A percentile compares a stretch with the other conserved stretches of the same genome.
Conservation (phyloP, 2,888 invertebrate genomes). For the Drosophila maculinotata region DNA sequence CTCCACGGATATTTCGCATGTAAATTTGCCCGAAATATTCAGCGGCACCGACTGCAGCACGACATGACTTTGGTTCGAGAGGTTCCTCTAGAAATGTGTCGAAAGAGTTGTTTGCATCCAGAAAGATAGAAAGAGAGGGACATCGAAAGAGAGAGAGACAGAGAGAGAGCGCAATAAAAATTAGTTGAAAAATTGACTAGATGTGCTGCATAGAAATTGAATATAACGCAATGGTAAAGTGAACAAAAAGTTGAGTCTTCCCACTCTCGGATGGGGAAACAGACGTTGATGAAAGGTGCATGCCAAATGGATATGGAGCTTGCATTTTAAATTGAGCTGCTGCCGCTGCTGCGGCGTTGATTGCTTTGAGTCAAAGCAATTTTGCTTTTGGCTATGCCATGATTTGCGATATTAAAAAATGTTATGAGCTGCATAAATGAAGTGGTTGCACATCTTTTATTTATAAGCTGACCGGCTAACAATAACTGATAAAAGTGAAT, state of each 20-base stretch:
- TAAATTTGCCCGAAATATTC: constrained; percentile 85
- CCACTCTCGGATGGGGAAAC: constrained; percentile 5
- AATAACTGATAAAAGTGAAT: constrained; percentile 5
- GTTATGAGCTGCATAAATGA: constrained; percentile 7
- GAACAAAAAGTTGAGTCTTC: constrained; percentile 22
- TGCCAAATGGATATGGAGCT: constrained; percentile 27
- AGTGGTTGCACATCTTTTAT: constrained; percentile 28
- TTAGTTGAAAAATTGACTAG: constrained; percentile 68
- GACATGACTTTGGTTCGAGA: constrained; percentile 85
- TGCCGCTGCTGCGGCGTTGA: constrained; percentile 33
- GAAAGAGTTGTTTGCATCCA: neutral
- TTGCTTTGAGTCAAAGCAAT: constrained; percentile 60
- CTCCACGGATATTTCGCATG: constrained; percentile 85
- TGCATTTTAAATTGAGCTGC: constrained; percentile 60
- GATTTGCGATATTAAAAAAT: constrained; percentile 40
- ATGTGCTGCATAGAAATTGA: constrained; percentile 74
- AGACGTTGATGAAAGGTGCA: constrained; percentile 42
- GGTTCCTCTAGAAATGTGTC: constrained; percentile 77
- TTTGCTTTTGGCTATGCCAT: constrained; percentile 20
- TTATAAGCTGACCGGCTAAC: constrained; percentile 6
- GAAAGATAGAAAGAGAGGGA: neutral
- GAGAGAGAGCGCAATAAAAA: constrained; percentile 61
- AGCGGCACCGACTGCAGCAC: constrained; percentile 84
- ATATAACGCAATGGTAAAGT: constrained; percentile 55
- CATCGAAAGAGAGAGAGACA: constrained; percentile 19